A percentile compares a stretch with the other conserved stretches of the same genome.
Evolutionary conservation across 2,888 invertebrate genomes (phyloP).

Genomic region (Dorcus parallelipipedus): DNA sequence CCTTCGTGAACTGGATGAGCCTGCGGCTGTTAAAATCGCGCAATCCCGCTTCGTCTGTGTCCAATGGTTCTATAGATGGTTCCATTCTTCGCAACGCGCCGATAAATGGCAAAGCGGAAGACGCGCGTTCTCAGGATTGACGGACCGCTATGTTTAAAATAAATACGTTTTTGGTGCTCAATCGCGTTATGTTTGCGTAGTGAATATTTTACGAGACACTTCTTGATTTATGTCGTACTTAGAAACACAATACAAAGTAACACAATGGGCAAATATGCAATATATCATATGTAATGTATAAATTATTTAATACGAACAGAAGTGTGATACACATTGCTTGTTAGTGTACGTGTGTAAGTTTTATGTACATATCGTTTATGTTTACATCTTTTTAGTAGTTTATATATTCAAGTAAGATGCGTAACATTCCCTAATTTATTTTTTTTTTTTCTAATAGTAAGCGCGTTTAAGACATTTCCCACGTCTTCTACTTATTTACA

Average conservation of each 20-base stretch:
- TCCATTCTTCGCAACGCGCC: constrained; percentile 22
- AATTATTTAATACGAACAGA: constrained; percentile 4
- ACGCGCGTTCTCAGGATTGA: constrained; percentile 19
- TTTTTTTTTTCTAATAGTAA: too few species aligned
- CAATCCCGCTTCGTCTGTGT: constrained; percentile 17
- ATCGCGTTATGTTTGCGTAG: background rate
- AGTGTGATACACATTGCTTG: background rate
- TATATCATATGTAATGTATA: constrained; percentile 10
- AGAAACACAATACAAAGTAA: background rate
- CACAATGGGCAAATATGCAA: constrained; percentile 22
- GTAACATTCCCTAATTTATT: too few species aligned
- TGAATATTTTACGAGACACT: background rate
- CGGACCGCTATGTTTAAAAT: background rate
- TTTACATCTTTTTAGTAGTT: too few species aligned
- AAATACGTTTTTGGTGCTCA: background rate
- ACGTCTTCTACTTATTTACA: too few species aligned
- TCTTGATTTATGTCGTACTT: background rate
- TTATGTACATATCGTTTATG: background rate
- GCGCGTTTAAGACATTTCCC: too few species aligned
- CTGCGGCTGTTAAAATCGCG: constrained; percentile 61
- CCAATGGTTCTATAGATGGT: constrained; percentile 28
- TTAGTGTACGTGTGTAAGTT: constrained; percentile 3
- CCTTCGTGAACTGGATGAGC: constrained; percentile 74
- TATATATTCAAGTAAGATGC: too few species aligned
- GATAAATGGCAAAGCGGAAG: constrained; percentile 29